Base-by-base conservation (phyloP, 2,113 vertebrate genomes). In the Mirza zaza region DNA sequence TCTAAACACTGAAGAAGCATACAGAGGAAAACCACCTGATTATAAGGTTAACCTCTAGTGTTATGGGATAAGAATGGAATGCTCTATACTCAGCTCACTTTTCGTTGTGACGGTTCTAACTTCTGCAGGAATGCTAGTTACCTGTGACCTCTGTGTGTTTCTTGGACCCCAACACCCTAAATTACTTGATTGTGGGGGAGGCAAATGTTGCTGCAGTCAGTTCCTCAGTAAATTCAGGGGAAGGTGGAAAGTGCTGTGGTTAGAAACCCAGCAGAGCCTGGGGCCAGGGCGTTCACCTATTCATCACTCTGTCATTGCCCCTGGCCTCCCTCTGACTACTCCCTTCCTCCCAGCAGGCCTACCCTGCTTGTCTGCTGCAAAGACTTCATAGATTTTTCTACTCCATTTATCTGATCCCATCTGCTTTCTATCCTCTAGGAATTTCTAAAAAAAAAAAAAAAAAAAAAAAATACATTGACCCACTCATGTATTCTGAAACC, bases 371-470 rank as follows among this genome's bases (percentile, higher is more conserved):
- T 80, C 32, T 87, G 65, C 71, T 92, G 4, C 27, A 93, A 65
- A 95, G 48, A 71, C 8, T 81, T 90, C 34, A 14, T 42, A 42
- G 23, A 36, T 88, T 93, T 93, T 84, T 71, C 45, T 50, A 34
- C 39, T 81, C 25, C 59, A 70, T 88, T 96, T 93, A 29, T 96
- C 63, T 85, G 10, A 91, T 82, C 39, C n/a, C 86, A 81, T 96
- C 90, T 97, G 87, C 86, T 97, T 97, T 93, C 45, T 84, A 73
- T 89, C 6, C 21, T 91, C 48, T 81, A 91, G 23, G 52, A 96
- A 96, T 91, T 32, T 85, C 36, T 88, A 25, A 80, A 87, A 84
- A 70, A 71, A 4, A 68, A 67, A 86, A 45, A 73, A 42, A 76
- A 17, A 32, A 50, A 8, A 5, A 50, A 36, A 48, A 48, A 9